Base-by-base conservation (phyloP, 1,140 invertebrate species). In the Megalopta genalis region DNA sequence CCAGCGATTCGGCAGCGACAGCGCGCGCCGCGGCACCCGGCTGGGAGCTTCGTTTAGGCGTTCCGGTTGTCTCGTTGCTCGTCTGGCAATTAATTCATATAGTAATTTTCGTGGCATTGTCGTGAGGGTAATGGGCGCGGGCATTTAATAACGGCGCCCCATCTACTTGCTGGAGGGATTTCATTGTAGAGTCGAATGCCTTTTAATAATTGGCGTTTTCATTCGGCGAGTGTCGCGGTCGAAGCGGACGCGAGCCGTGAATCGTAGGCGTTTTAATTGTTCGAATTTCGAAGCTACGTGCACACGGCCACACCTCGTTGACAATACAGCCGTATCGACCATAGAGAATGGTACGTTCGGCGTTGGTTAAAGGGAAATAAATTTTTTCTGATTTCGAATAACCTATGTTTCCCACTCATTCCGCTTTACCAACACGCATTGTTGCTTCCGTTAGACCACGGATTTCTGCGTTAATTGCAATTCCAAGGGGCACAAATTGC, bases 31-130 rank as follows among this genome's bases (percentile, higher is more conserved):
- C 49, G 21, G 9, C 49, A 12, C 6, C 25, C 52, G 23, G 18
- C 25, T 8, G 16, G 27, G 6, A n/a, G 42, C 49, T 12, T n/a
- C 64, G 64, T 68, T 52, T 25, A 68, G 66, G 21, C 16, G 49
- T 18, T 18, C 46, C 8, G 23, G 42, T 46, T 68, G 66, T 37
- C 23, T 46, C 37, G 42, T 39, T 64, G 60, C 39, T 74, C 79
- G n/a, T 16, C 25, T 60, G 79, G 81, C 81, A 81, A 77, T 81
- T 84, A 84, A 66, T 84, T 84, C 82, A 81, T 72, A 69, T 72
- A 78, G 74, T 84, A 84, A 84, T 66, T 84, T 81, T 78, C 79
- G 71, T 46, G 52, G 71, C 67, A 81, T 84, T 84, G 82, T 84
- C 75, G 74, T n/a, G 59, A n/a, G 16, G n/a, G 77, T 81, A 84